A percentile compares a stretch with the other conserved stretches of the same genome.
Evolutionary conservation across 2,888 invertebrate genomes (phyloP).

Genomic region (Lutraria lutraria): DNA sequence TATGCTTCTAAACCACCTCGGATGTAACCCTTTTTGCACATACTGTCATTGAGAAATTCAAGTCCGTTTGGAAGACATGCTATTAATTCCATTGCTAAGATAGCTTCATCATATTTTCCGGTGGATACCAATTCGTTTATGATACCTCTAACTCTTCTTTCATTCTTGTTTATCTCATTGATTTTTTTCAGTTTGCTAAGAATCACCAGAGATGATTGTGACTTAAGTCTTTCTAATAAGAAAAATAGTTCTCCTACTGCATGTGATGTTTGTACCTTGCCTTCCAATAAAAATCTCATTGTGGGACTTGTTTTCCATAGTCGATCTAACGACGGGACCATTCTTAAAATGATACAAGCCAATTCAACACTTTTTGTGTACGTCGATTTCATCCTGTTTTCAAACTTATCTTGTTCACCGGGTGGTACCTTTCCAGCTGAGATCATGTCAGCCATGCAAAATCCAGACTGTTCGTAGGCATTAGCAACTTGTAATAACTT

Average conservation of each 20-base stretch:
- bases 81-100: not conserved
- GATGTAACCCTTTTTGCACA: not conserved
- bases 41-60: not conserved
- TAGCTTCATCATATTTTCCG: not conserved
- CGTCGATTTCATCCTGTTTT: not conserved
- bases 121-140: not conserved
- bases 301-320: not conserved
- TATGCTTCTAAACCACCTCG: constrained; percentile 8
- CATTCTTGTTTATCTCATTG: not conserved
- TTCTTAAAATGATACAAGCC: not conserved
- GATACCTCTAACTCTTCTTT: not conserved
- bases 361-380: not conserved
- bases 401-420: not conserved
- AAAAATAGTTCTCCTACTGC: not conserved
- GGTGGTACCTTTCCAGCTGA: not conserved
- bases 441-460: constrained; percentile 7
- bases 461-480: not conserved
- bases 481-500: not conserved
- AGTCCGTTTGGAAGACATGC: not conserved
- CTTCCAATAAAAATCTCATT: not conserved
- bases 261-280: not conserved
- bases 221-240: not conserved
- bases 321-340: not conserved
- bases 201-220: not conserved
- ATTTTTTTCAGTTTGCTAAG: not conserved